These are phyloP conservation scores for Scaeva pyrastri DNA, from an alignment of 2,888 invertebrate species.

Conservation along the genomic window DNA sequence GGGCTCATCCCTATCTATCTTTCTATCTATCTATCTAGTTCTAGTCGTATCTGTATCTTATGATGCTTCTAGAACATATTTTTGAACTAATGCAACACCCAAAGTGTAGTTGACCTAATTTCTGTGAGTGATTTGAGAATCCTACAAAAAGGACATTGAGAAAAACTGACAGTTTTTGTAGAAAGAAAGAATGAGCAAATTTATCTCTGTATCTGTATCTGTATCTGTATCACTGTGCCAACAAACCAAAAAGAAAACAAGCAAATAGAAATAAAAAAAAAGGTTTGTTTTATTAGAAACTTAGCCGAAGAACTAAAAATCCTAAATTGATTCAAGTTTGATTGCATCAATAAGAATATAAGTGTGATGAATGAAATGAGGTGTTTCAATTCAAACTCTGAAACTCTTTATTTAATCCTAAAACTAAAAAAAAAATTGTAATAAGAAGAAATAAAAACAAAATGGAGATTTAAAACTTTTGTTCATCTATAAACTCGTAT, in stretches of 20 bases:
- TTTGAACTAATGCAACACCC: conserved; percentile 50
- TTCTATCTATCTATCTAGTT: neutral
- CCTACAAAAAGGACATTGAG: conserved; percentile 49
- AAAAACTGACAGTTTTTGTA: conserved; percentile 17
- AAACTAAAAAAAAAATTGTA: too few relatives aligned
- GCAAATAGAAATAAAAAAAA: neutral
- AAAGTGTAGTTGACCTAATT: conserved; percentile 65
- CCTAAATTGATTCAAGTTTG: conserved; percentile 74
- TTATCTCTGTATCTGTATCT: too few relatives aligned
- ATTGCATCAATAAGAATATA: conserved; percentile 45
- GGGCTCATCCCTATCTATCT: neutral
- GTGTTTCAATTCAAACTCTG: neutral
- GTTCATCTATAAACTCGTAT: conserved; percentile 7
- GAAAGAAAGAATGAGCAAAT: conserved; percentile 13
- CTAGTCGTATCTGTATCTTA: too few relatives aligned
- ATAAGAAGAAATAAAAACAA: conserved; percentile 9
- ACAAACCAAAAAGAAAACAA: neutral
- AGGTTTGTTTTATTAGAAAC: conserved; percentile 68
- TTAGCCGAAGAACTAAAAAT: conserved; percentile 62
- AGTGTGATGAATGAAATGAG: conserved; percentile 53
- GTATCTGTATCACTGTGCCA: conserved; percentile 6
- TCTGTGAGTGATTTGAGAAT: conserved; percentile 66
- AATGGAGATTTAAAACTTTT: conserved; percentile 51
- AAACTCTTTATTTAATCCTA: neutral
- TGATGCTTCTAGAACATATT: conserved; percentile 1